Percentiles rank a stretch among this genome's conserved stretches.
Conservation (phyloP, 1,140 invertebrate species). For the Sminthurinus signatus region DNA sequence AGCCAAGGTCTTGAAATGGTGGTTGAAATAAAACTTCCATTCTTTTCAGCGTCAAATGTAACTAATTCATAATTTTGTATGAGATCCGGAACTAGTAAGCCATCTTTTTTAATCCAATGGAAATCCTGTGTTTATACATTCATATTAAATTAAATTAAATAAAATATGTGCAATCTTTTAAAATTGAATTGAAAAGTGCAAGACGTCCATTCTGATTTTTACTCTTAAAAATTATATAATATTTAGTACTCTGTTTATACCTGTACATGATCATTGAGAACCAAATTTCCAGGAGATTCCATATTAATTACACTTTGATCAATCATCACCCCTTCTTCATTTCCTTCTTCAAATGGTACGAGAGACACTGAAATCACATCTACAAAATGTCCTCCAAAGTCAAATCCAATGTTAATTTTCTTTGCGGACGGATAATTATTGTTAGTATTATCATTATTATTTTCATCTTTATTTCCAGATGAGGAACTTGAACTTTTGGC, state of each 20-base stretch:
- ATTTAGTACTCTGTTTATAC: not conserved
- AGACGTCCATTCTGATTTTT: no score
- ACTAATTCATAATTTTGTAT: not conserved
- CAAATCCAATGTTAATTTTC: constrained; percentile 1
- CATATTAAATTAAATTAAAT: no score
- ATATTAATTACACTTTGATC: not conserved
- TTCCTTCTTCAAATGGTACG: not conserved
- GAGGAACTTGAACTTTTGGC: no score
- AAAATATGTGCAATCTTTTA: no score
- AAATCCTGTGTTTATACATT: no score
- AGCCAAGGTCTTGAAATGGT: constrained; percentile 4
- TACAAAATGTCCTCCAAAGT: not conserved
- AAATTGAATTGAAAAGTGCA: no score
- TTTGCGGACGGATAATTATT: not conserved
- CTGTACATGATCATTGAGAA: not conserved
- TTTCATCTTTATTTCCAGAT: not conserved
- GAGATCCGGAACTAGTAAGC: not conserved
- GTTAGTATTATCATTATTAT: not conserved
- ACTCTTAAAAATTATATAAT: no score
- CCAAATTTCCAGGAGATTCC: not conserved
- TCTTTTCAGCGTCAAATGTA: not conserved
- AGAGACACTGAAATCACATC: not conserved
- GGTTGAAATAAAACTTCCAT: not conserved
- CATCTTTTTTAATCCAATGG: constrained; percentile 6
- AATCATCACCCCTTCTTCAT: not conserved